A percentile compares a stretch with the other conserved stretches of the same genome.
Evolutionary conservation across 2,113 vertebrate species (phyloP).

Genomic region (Alethe castanea): DNA sequence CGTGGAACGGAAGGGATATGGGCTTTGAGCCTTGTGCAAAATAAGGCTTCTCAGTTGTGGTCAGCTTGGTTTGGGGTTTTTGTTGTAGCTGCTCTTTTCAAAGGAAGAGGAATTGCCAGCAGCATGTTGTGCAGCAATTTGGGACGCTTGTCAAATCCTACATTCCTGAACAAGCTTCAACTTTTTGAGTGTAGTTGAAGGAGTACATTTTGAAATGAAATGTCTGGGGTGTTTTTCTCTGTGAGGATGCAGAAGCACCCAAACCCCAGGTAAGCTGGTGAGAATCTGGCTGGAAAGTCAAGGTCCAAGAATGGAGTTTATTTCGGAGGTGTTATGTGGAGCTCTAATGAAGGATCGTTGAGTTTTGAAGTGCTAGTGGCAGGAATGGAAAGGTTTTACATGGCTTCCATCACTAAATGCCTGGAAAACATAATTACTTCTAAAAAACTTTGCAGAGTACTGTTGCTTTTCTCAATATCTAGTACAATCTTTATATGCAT

Average conservation of each 20-base stretch:
- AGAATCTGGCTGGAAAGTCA: conserved; percentile 61
- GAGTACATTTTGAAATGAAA: conserved; percentile 8
- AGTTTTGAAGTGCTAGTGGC: background rate
- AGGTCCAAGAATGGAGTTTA: conserved; percentile 71
- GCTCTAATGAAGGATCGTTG: background rate
- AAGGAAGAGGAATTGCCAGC: background rate
- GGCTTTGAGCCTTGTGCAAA: conserved; percentile 69
- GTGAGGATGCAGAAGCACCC: background rate
- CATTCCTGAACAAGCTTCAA: background rate
- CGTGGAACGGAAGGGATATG: conserved; percentile 72
- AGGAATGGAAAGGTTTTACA: background rate
- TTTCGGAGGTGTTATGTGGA: conserved; percentile 64
- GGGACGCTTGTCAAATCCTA: background rate
- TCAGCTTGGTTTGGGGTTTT: background rate
- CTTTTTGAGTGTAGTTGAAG: background rate
- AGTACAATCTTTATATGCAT: background rate
- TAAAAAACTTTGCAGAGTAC: background rate
- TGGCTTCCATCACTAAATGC: background rate
- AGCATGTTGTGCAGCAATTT: background rate
- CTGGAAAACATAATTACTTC: background rate
- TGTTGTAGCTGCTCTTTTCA: background rate
- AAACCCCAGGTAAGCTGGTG: conserved; percentile 59
- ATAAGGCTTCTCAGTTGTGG: background rate
- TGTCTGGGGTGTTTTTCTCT: background rate
- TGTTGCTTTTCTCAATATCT: background rate